Evolutionary conservation across 35 echinoderm and acorn worm genomes (phyloP), one percentile per base, ranked within the genome.

Genomic region (Eucidaris tribuloides): DNA sequence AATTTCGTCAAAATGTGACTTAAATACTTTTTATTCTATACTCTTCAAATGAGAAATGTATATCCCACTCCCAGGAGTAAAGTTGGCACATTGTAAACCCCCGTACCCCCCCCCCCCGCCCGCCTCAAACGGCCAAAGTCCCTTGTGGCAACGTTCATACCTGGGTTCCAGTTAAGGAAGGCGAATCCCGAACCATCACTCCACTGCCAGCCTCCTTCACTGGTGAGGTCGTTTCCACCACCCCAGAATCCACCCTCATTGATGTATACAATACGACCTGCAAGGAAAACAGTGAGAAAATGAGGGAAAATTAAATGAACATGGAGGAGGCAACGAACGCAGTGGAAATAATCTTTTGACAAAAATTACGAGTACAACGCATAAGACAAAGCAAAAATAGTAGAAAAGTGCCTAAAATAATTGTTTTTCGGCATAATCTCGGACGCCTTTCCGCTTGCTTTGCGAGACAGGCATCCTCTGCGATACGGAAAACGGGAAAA

Each of bases 201-300:
- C 92, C 92, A 95, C 37, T 45, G 65, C 92, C 92, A 95, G 9
- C 92, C 92, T 15, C 92, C 92, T 54, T 95, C 92, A 25, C 18
- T 6, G 15, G 45, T 82, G 13, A 54, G 25, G 44, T 95, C 92
- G 79, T 89, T 86, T 40, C 82, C 92, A 44, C 92, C 92, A 54
- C 77, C 82, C 92, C 92, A 95, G 4, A 86, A 17, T 18, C n/a
- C 41, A 13, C 77, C 77, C 32, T 80, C 77, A 56, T 80, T 50
- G 2, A 45, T 20, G 46, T 80, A 44, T 13, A 28, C 44, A 48
- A 80, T 45, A 25, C 77, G 77, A 80, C 30, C 77, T 80, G n/a
- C 5, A n/a, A n/a, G n/a, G n/a, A n/a, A n/a, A n/a, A n/a, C n/a
- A n/a, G n/a, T n/a, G n/a, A n/a, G n/a, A n/a, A n/a, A n/a, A n/a